Percentiles rank a stretch among this genome's conserved stretches.
These are phyloP conservation scores for Desoria tigrina DNA, from an alignment of 2,888 invertebrate genomes.

Conservation along the genomic window DNA sequence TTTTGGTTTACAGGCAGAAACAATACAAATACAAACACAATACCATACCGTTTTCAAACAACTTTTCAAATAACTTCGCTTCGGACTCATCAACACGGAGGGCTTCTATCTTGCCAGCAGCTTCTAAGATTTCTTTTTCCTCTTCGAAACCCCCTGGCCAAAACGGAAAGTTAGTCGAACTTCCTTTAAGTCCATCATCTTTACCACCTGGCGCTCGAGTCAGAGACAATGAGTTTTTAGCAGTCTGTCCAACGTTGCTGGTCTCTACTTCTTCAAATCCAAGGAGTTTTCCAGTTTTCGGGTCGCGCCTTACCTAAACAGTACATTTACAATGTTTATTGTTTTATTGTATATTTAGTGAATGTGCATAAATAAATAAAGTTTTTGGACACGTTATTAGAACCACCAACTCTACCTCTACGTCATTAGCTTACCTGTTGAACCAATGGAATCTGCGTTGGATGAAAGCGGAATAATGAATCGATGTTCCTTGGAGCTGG, in stretches of 20 bases:
- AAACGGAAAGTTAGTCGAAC: conserved; percentile 78
- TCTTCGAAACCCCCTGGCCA: conserved; percentile 79
- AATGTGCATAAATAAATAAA: no score
- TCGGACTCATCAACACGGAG: conserved; percentile 35
- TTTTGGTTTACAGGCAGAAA: no score
- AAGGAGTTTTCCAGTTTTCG: conserved; percentile 72
- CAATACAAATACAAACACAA: no score
- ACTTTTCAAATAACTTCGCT: conserved; percentile 36
- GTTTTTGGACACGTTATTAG: no score
- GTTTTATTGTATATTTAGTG: no score
- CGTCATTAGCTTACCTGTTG: no score
- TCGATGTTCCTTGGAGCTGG: conserved; percentile 62
- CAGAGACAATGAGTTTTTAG: conserved; percentile 77
- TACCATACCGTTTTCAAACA: conserved; percentile 57
- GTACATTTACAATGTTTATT: conserved; percentile 17
- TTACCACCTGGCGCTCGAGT: conserved; percentile 74
- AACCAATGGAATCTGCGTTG: conserved; percentile 61
- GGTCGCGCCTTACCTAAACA: conserved; percentile 69
- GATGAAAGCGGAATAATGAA: conserved; percentile 61
- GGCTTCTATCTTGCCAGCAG: conserved; percentile 18
- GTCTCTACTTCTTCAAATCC: conserved; percentile 67
- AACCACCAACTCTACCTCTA: no score
- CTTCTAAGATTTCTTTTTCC: conserved; percentile 52
- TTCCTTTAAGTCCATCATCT: conserved; percentile 71
- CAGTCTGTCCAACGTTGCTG: conserved; percentile 65